phyloP scores from a whole-genome alignment of 2,888 invertebrate species.

The Mythimna vitellina region DNA sequence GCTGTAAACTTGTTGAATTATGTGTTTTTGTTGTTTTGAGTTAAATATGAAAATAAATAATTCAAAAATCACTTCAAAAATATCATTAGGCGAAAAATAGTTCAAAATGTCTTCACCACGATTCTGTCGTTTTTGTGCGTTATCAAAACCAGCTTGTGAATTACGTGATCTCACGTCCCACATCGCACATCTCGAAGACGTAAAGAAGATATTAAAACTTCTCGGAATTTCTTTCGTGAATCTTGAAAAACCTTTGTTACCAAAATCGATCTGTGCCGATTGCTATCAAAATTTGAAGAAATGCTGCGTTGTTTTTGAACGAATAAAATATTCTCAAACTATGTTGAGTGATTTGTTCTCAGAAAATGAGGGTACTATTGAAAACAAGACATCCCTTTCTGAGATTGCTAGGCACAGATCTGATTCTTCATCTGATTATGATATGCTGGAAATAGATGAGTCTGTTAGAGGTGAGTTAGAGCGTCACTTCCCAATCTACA shows the following conservation, averaged over 20 bases:
- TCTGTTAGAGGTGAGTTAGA: neutral
- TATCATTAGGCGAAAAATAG: neutral
- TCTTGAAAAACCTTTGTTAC: neutral
- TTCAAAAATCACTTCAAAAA: neutral
- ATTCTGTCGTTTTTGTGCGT: constrained; percentile 10
- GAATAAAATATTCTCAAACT: neutral
- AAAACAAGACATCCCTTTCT: neutral
- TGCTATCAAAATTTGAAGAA: constrained; percentile 4
- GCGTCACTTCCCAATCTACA: no score
- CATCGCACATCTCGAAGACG: neutral
- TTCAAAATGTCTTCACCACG: neutral
- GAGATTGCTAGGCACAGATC: neutral
- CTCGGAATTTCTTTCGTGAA: neutral
- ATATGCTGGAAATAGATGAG: neutral
- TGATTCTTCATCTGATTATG: neutral
- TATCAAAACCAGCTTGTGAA: neutral
- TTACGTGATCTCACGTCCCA: neutral
- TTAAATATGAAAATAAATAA: no score
- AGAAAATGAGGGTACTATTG: neutral
- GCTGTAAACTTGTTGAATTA: neutral
- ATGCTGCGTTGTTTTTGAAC: neutral
- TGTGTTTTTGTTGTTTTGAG: neutral
- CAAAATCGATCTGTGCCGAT: neutral
- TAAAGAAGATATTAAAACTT: neutral
- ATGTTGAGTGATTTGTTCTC: neutral